These are phyloP conservation scores for Coregonus suidteri DNA, from an alignment of 2,797 vertebrate species.

Conservation along the genomic window DNA sequence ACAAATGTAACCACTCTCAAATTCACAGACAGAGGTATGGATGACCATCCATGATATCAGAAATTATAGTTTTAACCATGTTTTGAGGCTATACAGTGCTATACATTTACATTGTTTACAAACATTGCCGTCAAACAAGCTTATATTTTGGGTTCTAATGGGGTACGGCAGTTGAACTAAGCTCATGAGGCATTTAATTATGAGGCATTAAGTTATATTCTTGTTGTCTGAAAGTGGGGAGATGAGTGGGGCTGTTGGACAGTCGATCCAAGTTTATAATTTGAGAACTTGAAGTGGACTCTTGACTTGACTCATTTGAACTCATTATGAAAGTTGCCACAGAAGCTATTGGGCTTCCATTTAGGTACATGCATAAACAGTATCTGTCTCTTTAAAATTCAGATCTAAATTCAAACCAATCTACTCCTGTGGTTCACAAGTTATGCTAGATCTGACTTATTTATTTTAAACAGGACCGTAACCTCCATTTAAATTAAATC, in stretches of 20 bases:
- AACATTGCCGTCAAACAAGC: too few species aligned
- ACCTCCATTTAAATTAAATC: background rate
- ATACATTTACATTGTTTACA: too few species aligned
- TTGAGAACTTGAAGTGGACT: background rate
- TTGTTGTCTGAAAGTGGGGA: slow-evolving; percentile 20
- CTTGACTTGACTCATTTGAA: background rate
- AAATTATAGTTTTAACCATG: too few species aligned
- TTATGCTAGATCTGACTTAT: slow-evolving; percentile 44
- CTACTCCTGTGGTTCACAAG: slow-evolving; percentile 37
- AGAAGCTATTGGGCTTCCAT: slow-evolving; percentile 5
- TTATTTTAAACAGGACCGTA: slow-evolving; percentile 50
- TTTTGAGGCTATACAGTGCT: too few species aligned
- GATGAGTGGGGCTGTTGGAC: background rate
- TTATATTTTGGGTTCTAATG: too few species aligned
- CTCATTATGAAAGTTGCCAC: slow-evolving; percentile 23
- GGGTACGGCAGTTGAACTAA: too few species aligned
- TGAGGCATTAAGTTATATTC: slow-evolving; percentile 16
- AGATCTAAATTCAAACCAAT: slow-evolving; percentile 20
- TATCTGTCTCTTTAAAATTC: slow-evolving; percentile 7
- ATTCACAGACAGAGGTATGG: too few species aligned
- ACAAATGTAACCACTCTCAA: too few species aligned
- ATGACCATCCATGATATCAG: too few species aligned
- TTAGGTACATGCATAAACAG: slow-evolving; percentile 14
- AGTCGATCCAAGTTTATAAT: background rate
- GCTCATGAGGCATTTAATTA: too few species aligned